Evolutionary conservation across 2,888 invertebrate genomes (phyloP).

Genomic region (Lutraria lutraria): DNA sequence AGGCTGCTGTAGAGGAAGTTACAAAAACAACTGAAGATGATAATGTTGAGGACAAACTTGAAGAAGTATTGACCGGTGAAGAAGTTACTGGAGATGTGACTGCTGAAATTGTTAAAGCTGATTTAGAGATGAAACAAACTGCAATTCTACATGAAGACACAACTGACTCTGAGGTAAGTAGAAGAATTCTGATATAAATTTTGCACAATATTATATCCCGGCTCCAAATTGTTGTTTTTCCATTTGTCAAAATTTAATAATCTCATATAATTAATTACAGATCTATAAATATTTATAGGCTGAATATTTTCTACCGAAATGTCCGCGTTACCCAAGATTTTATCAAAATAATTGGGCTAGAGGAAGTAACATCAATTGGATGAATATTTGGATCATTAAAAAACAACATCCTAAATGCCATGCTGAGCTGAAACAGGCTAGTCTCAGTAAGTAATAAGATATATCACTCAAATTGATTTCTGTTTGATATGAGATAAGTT

Average conservation of each 20-base stretch:
- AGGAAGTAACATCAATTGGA: too few species aligned
- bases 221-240: neutral
- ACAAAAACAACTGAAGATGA: constrained; percentile 20
- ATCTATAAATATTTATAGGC: too few species aligned
- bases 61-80: neutral
- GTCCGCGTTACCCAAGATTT: too few species aligned
- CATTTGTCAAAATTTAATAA: neutral
- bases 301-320: too few species aligned
- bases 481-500: too few species aligned
- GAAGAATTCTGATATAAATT: neutral
- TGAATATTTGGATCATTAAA: too few species aligned
- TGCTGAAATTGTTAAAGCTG: constrained; percentile 54
- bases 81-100: constrained; percentile 32
- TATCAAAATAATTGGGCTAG: too few species aligned
- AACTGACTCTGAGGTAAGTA: constrained; percentile 65
- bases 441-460: too few species aligned
- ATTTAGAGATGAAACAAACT: constrained; percentile 53
- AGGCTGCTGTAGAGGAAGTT: constrained; percentile 21
- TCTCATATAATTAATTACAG: neutral
- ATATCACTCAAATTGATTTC: too few species aligned
- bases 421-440: too few species aligned
- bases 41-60: constrained; percentile 8
- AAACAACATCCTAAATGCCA: too few species aligned
- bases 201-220: too few species aligned
- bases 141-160: constrained; percentile 60